phyloP scores from a whole-genome alignment of 2,113 vertebrate species.

The Delphinapterus leucas region DNA sequence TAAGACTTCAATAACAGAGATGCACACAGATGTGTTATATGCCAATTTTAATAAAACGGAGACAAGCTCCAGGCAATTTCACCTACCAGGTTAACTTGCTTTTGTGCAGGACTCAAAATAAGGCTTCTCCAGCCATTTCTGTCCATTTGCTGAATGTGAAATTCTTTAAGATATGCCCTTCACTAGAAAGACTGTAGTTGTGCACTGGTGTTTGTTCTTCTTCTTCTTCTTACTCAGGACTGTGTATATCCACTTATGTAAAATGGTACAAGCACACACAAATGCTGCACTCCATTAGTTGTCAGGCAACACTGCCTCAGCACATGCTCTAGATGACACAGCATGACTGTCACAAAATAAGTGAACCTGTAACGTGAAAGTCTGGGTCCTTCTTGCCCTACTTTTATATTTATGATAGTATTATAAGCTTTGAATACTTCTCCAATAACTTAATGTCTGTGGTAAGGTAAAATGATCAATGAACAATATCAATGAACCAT shows the following conservation, averaged over 20 bases:
- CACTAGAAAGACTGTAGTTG: background rate
- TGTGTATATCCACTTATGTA: accelerated
- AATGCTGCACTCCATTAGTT: background rate
- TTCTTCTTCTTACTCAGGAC: background rate
- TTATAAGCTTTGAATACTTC: background rate
- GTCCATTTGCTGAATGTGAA: background rate
- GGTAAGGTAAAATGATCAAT: background rate
- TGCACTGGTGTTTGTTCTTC: background rate
- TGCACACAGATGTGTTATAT: background rate
- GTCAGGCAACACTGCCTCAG: background rate
- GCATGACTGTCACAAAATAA: background rate
- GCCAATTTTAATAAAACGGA: background rate
- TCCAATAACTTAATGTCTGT: background rate
- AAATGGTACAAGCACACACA: background rate
- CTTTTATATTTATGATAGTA: background rate
- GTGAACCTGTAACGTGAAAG: background rate
- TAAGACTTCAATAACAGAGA: background rate
- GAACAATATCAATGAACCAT: background rate
- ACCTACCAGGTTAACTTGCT: background rate
- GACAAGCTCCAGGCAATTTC: background rate
- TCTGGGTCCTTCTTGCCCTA: background rate
- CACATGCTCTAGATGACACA: background rate
- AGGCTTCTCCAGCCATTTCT: background rate
- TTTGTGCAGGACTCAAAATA: background rate
- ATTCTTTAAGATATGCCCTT: background rate